Evolutionary conservation across 2,888 invertebrate species (phyloP), one percentile per base, ranked within the genome.

Genomic region (Aphrophora alni): DNA sequence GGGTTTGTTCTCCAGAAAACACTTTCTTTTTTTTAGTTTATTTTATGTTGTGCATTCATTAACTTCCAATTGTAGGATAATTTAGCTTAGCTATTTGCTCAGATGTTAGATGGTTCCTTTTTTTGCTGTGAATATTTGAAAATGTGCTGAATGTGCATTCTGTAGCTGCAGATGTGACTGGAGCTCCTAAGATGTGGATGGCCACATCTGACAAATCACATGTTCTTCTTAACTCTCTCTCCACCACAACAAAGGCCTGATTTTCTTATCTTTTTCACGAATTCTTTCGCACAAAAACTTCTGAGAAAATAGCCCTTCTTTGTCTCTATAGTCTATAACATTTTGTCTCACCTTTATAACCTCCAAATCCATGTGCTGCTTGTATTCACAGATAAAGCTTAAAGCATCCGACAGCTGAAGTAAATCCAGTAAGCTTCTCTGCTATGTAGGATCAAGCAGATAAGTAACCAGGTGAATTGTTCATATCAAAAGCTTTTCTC

Each of bases 141-240:
- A 83, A 83, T 12, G 84, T 85, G 44, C 85, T 85, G 79, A 85
- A 86, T 24, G 83, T 83, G 25, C 85, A 77, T 83, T 86, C 85
- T 44, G 86, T 86, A 27, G 84, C 85, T 70, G 69, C 77, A 1
- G 77, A 77, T 24, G 77, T 77, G 8, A 77, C 70, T n/a, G 25
- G 70, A 21, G 77, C 68, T 25, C 77, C 69, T 3, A 77, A 70
- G 14, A 77, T 77, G 28, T 69, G n/a, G 7, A 77, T 77, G 10
- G 69, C 77, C 17, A 69, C 25, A 70, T 17, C 77, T 33, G 77
- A n/a, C 77, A 70, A 77, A 38, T 17, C 38, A 24, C 77, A 77
- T 1, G 70, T 70, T 21, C 77, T 24, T 77, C 77, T 77, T 24
- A 70, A 25, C 25, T 69, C 70, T 24, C n/a, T n/a, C 27, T 69